Base-by-base conservation (phyloP, 2,113 vertebrate species). In the Dolichallabes microphthalmus region DNA sequence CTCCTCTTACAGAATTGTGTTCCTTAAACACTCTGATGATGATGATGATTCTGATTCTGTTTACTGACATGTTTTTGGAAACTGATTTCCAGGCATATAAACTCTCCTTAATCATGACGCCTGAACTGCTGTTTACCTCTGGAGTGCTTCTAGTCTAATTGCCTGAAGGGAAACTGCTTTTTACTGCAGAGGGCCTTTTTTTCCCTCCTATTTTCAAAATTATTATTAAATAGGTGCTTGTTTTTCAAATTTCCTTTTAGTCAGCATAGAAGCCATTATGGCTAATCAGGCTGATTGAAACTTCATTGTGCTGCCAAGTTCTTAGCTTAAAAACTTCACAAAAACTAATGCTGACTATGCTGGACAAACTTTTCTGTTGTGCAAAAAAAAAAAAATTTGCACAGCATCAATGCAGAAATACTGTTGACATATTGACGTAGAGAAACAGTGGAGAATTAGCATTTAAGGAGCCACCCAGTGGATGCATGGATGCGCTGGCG, bases 241-340 rank as follows among this genome's bases (percentile, higher is more conserved):
- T 75, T 86, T 82, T 82, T 35, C 7, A 1, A 78, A 25, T 79
- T 79, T 79, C 30, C 76, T 64, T 63, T 20, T 22, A 76, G 69
- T 86, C 85, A 82, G 85, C 79, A 86, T 39, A 39, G 30, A 82
- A 69, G 30, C 79, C 50, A 64, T 76, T 60, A 82, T 13, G 2
- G 71, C 27, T 82, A 82, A 86, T 86, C 85, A 81, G 55, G 60
- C 69, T 82, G 71, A 86, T 82, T 76, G 58, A 82, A 82, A 66
- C 60, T 76, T 75, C 35, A 63, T 12, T 32, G 17, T 22, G 20
- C 58, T 82, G 85, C 68, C 79, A 81, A 55, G 63, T 4, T 74
- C 68, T 45, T 75, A 30, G 7, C 14, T n/a, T n/a, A n/a, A n/a
- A 52, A 71, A 53, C 32, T 69, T 64, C 22, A 13, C 14, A 57